phyloP scores from a whole-genome alignment of 35 echinoderm and acorn worm species.

The Holothuria glaberrima region DNA sequence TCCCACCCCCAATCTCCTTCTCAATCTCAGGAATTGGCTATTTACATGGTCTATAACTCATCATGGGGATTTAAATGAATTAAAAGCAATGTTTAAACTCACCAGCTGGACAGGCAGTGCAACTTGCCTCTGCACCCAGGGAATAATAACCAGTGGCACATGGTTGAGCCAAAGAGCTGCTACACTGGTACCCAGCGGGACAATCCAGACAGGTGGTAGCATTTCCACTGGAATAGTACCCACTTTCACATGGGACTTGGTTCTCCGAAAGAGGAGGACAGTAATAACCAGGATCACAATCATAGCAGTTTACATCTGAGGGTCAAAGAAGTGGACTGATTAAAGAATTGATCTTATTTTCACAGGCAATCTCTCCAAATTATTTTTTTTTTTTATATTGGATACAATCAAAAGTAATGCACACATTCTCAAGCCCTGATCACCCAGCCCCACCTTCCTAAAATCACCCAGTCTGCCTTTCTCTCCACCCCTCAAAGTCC shows the following conservation, averaged over 20 bases:
- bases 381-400: no score
- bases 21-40: no score
- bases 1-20: no score
- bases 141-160: conserved; percentile 80
- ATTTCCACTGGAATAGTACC: conserved; percentile 71
- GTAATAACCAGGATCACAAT: conserved; percentile 85
- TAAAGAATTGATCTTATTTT: no score
- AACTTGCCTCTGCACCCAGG: conserved; percentile 61
- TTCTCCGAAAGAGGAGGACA: conserved; percentile 55
- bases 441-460: no score
- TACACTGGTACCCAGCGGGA: conserved; percentile 84
- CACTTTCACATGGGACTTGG: conserved; percentile 63
- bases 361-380: no score
- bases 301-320: conserved; percentile 80
- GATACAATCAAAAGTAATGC: no score
- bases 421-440: no score
- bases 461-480: no score
- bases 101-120: conserved; percentile 87
- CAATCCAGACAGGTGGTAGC: conserved; percentile 73
- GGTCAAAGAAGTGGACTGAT: not conserved
- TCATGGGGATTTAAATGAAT: no score
- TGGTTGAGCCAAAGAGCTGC: conserved; percentile 38
- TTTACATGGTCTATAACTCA: no score
- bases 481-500: no score
- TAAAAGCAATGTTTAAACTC: conserved; percentile 7